These are phyloP conservation scores for Equus quagga DNA, from an alignment of 2,113 vertebrate species.

Conservation along the genomic window DNA sequence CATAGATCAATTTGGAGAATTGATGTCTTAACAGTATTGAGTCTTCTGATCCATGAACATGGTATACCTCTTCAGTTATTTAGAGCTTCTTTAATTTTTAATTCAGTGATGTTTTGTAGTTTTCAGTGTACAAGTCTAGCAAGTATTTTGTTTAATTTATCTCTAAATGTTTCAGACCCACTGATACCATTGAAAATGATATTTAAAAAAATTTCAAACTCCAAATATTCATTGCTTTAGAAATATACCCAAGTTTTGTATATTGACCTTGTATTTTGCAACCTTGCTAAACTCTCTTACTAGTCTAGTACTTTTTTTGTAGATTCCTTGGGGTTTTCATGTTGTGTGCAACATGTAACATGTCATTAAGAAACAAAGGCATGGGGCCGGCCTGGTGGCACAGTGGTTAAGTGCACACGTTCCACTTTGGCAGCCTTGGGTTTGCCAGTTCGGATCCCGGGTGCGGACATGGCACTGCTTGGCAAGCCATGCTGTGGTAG, in stretches of 20 bases:
- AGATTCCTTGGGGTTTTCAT: background rate
- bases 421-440: no score
- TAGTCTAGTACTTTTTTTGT: background rate
- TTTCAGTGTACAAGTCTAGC: background rate
- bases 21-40: background rate
- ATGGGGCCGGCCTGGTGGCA: no score
- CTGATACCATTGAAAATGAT: background rate
- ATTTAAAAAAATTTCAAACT: background rate
- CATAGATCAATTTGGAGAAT: background rate
- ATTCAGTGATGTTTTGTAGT: background rate
- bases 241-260: background rate
- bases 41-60: conserved; percentile 11
- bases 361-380: background rate
- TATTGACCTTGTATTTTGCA: background rate
- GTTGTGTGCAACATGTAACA: background rate
- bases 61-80: background rate
- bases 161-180: background rate
- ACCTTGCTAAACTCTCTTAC: background rate
- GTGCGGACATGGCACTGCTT: no score
- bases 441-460: no score
- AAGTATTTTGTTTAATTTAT: conserved; percentile 15
- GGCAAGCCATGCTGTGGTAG: no score
- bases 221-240: background rate
- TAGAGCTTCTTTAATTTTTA: background rate
- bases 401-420: no score